Evolutionary conservation across 1,140 invertebrate genomes (phyloP).

Genomic region (Pemphigus obesinymphae): DNA sequence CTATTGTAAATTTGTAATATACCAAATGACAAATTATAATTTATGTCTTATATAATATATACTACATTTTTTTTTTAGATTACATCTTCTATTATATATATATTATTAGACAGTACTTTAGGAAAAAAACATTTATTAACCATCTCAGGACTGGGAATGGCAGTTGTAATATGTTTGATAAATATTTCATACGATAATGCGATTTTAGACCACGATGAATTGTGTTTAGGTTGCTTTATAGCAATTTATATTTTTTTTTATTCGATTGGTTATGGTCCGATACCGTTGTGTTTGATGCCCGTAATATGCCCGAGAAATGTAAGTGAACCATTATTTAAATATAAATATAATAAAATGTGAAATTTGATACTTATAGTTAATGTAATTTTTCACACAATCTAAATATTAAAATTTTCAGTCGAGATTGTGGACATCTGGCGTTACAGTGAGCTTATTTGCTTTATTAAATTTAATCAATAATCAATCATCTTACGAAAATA

Average conservation of each 20-base stretch:
- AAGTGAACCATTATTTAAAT: background rate
- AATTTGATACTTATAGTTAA: too few species aligned
- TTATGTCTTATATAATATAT: too few species aligned
- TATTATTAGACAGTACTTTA: background rate
- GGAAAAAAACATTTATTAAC: background rate
- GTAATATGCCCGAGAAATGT: background rate
- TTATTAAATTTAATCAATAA: background rate
- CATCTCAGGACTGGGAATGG: constrained; percentile 3
- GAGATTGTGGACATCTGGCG: constrained; percentile 3
- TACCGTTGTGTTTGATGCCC: background rate
- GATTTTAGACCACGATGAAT: background rate
- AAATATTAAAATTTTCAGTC: background rate
- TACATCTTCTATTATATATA: background rate
- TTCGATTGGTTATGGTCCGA: constrained; percentile 6
- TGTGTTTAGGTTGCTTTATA: background rate
- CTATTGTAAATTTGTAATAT: too few species aligned
- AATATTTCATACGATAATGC: background rate
- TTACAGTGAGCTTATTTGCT: background rate
- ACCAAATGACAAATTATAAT: too few species aligned
- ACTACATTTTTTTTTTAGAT: background rate
- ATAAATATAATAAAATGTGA: too few species aligned
- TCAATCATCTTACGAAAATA: background rate
- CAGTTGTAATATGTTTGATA: background rate
- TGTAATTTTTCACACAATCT: too few species aligned
- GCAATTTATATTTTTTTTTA: constrained; percentile 2